Conservation (phyloP, 2,113 vertebrate species). For the Gnathonemus echidnorhynchus region DNA sequence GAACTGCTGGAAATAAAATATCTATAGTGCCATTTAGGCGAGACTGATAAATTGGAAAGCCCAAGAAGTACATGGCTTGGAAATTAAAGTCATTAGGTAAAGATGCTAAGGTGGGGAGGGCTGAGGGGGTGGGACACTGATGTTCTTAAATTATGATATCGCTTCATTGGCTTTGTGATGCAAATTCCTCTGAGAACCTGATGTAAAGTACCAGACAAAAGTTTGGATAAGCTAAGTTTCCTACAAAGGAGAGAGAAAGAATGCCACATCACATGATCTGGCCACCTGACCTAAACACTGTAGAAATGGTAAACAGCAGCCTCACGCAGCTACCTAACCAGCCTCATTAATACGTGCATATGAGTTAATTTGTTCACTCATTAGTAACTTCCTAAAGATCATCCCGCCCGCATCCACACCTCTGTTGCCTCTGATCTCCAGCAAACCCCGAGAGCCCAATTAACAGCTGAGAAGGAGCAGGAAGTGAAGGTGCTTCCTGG, state of each 20-base stretch:
- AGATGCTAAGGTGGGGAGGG: neutral
- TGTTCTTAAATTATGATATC: neutral
- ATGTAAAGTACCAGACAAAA: neutral
- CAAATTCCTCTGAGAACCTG: neutral
- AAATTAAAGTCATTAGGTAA: neutral
- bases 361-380: neutral
- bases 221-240: neutral
- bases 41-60: neutral
- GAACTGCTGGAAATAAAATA: neutral
- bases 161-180: neutral
- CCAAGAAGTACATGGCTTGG: neutral
- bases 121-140: neutral
- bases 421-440: neutral
- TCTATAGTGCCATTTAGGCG: neutral
- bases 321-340: neutral
- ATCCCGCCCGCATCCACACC: neutral
- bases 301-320: neutral
- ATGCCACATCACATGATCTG: neutral
- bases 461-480: neutral
- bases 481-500: neutral
- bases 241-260: neutral
- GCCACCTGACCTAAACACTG: neutral
- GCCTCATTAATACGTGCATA: neutral
- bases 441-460: slow-evolving; percentile 2
- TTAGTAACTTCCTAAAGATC: neutral